A percentile compares a stretch with the other conserved stretches of the same genome.
phyloP scores from a whole-genome alignment of 30 jellyfish, hydroid and myxozoan species.

The Aurelia sp. region DNA sequence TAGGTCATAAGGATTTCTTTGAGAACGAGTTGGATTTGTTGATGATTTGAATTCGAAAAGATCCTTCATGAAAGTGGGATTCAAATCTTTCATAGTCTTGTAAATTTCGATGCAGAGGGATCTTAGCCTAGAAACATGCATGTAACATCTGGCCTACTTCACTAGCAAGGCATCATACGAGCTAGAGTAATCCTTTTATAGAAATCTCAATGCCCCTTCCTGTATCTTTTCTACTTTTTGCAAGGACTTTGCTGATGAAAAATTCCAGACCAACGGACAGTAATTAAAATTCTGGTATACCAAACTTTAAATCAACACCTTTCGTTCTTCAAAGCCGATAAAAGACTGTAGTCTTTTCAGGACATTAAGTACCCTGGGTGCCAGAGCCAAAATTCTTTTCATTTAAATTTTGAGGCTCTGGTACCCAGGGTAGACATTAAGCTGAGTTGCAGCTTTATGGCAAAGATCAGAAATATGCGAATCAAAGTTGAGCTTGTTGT shows the following conservation, averaged over 20 bases:
- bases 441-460: constrained; percentile 49
- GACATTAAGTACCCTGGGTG: no score
- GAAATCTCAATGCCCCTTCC: constrained; percentile 30
- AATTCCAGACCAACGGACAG: constrained; percentile 57
- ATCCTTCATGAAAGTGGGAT: constrained; percentile 6
- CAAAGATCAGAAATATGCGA: constrained; percentile 41
- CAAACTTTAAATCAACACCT: constrained; percentile 27
- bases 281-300: constrained; percentile 32
- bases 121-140: constrained; percentile 11
- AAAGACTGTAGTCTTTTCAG: constrained; percentile 19
- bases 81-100: neutral
- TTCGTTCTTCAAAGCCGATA: constrained; percentile 25
- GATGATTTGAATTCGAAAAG: neutral
- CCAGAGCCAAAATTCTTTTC: no score
- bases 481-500: constrained; percentile 30
- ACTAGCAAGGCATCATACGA: neutral
- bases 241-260: constrained; percentile 37
- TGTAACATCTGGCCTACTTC: neutral
- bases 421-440: no score
- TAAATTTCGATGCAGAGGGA: neutral
- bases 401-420: no score
- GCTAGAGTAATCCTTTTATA: neutral
- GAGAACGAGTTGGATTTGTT: neutral
- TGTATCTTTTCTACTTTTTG: constrained; percentile 22
- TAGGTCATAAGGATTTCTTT: constrained; percentile 17